Evolutionary conservation across 2,797 vertebrate species (phyloP).

Genomic region (Xenopus petersii): DNA sequence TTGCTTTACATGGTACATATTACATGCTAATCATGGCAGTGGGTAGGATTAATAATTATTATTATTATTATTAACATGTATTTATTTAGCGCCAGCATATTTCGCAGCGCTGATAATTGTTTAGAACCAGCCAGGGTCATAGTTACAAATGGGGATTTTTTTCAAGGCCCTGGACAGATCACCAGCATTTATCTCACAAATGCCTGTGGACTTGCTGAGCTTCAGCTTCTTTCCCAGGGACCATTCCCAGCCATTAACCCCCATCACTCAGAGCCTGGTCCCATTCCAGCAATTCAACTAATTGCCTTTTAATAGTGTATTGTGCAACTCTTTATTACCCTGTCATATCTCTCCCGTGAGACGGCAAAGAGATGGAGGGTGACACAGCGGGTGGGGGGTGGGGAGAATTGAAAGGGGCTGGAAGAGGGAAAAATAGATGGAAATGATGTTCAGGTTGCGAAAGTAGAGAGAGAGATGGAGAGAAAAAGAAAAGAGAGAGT

Average conservation of each 20-base stretch:
- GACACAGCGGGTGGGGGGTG: conserved; percentile 24
- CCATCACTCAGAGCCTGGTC: conserved; percentile 66
- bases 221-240: background rate
- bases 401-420: conserved; percentile 12
- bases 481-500: too few relatives aligned
- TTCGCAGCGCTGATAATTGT: too few relatives aligned
- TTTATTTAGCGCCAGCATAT: too few relatives aligned
- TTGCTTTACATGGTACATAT: background rate
- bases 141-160: too few relatives aligned
- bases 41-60: too few relatives aligned
- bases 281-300: conserved; percentile 71
- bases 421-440: conserved; percentile 14
- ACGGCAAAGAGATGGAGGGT: conserved; percentile 27
- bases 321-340: conserved; percentile 71
- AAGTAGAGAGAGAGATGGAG: too few relatives aligned
- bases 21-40: background rate
- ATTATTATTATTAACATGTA: too few relatives aligned
- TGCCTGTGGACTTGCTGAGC: too few relatives aligned
- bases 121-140: too few relatives aligned
- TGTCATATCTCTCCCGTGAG: conserved; percentile 63
- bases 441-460: too few relatives aligned
- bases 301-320: conserved; percentile 77
- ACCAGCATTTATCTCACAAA: too few relatives aligned
- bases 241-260: conserved; percentile 69
- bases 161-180: too few relatives aligned